Base-by-base conservation (phyloP, 2,888 invertebrate species). In the Liodrosophila aerea region DNA sequence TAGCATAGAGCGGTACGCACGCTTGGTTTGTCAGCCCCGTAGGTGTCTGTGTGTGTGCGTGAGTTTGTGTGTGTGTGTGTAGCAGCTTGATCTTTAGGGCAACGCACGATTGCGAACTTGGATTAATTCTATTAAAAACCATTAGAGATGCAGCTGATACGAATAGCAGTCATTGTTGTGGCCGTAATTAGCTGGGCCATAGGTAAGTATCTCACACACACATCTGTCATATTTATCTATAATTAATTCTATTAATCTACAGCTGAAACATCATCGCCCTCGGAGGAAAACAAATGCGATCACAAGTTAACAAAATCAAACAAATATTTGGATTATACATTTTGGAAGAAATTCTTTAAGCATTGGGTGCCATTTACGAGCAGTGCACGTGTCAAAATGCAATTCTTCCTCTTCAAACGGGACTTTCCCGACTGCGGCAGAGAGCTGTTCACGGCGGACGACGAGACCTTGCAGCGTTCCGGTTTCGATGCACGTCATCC, bases 351-450 rank as follows among this genome's bases (percentile, higher is more conserved):
- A 51, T 85, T 88, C 56, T 81, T 88, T 22, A 86, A 84, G 7
- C 87, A 88, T 45, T 81, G 73, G 70, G 62, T 85, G 15, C 89
- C 88, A 1, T 89, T 89, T 27, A 75, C 70, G 2, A 69, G 73
- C n/a, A 71, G 61, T 1, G 53, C 76, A 18, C 72, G 81, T 4
- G 83, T 84, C 2, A 86, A 85, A 60, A 88, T 88, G 88, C 84
- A 86, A 37, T 89, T 88, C 64, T 88, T 76, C 64, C 61, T 89
- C 7, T 89, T 88, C 58, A 89, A 89, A 64, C 64, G 80, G 13
- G 87, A 87, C 9, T 89, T 89, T 41, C 84, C 88, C 0, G 86
- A 86, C 15, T 89, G 89, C 50, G 89, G 89, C 13, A 83, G 85
- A 11, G 88, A 89, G 60, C 54, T 89, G 3, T 65, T 80, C 3